Evolutionary conservation across 92 coral and sea anemone species (phyloP).

Genomic region (Pocillopora meandrina): DNA sequence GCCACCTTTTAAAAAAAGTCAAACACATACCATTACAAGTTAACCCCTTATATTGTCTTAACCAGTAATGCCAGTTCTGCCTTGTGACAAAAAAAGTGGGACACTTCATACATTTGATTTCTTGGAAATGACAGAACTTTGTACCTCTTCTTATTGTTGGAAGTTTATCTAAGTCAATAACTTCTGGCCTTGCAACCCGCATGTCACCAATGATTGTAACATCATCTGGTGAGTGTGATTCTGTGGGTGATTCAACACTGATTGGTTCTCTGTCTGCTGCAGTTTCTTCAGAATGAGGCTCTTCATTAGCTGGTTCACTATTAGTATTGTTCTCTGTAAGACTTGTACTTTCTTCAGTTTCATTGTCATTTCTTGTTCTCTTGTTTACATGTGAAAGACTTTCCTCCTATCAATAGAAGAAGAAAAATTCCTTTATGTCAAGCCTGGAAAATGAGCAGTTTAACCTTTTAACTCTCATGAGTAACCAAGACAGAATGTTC

Average conservation of each 20-base stretch:
- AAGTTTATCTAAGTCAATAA: conserved; percentile 50
- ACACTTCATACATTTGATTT: too few species aligned
- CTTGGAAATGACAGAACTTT: not conserved
- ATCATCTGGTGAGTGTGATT: conserved; percentile 42
- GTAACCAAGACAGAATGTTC: too few species aligned
- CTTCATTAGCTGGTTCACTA: not conserved
- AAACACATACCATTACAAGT: too few species aligned
- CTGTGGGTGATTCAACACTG: conserved; percentile 19
- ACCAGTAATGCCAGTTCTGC: too few species aligned
- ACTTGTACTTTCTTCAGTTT: not conserved
- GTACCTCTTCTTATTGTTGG: conserved; percentile 60
- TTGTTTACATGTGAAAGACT: conserved; percentile 1
- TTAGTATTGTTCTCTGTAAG: not conserved
- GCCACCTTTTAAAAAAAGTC: conserved; percentile 25
- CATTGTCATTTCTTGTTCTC: conserved; percentile 16
- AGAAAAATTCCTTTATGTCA: not conserved
- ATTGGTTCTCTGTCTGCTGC: conserved; percentile 17
- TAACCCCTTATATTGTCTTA: too few species aligned
- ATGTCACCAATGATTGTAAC: conserved; percentile 52
- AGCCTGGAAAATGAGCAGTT: too few species aligned
- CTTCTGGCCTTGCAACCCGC: conserved; percentile 57
- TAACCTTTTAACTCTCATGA: too few species aligned
- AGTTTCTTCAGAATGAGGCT: not conserved
- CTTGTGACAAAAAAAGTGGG: too few species aligned
- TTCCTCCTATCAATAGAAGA: conserved; percentile 28